A percentile compares a stretch with the other conserved stretches of the same genome.
Evolutionary conservation across 2,113 vertebrate genomes (phyloP).

Genomic region (Tachysurus vachellii): DNA sequence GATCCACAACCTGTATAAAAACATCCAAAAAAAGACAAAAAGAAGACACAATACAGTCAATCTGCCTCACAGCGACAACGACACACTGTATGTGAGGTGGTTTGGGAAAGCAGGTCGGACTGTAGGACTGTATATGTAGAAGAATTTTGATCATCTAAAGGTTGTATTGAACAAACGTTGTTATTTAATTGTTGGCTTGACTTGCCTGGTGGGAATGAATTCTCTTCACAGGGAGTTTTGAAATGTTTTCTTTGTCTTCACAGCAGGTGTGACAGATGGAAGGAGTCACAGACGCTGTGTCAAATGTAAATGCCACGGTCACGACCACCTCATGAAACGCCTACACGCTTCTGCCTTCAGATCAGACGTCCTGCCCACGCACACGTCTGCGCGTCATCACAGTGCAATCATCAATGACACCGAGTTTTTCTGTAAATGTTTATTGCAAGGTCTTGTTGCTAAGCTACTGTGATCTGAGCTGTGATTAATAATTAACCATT

Average conservation of each 20-base stretch:
- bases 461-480: neutral
- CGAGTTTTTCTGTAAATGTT: neutral
- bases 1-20: slow-evolving; percentile 85
- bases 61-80: neutral
- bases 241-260: neutral
- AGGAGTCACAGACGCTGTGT: neutral
- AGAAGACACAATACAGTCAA: neutral
- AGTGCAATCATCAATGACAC: neutral
- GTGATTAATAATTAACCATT: neutral
- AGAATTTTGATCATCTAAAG: neutral
- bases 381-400: neutral
- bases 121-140: neutral
- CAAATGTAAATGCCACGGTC: neutral
- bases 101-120: neutral
- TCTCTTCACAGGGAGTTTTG: neutral
- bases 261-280: slow-evolving; percentile 1
- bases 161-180: neutral
- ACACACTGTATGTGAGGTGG: neutral
- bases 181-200: neutral
- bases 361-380: neutral
- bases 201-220: neutral
- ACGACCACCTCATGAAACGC: slow-evolving; percentile 1
- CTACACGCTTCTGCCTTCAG: neutral
- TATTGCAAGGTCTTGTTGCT: neutral
- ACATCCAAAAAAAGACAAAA: slow-evolving; percentile 7